These are phyloP conservation scores for Dreissena polymorpha DNA, from an alignment of 1,140 invertebrate genomes.

Conservation along the genomic window DNA sequence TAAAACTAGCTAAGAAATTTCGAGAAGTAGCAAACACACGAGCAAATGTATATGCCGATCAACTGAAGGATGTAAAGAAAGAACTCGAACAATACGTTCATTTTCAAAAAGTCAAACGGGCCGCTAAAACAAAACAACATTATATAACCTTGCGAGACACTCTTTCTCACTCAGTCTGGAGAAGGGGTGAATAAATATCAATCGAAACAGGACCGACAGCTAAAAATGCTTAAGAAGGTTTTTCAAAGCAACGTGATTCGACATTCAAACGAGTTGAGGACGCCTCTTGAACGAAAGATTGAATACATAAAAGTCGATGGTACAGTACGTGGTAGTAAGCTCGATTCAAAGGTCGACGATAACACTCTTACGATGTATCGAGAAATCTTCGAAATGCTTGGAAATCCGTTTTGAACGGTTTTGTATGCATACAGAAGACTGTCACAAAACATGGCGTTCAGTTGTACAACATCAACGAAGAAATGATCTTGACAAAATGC, in stretches of 20 bases:
- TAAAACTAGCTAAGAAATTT: conserved; percentile 15
- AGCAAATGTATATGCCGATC: background rate
- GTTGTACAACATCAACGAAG: too few relatives aligned
- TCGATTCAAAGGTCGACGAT: too few relatives aligned
- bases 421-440: too few relatives aligned
- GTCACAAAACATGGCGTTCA: too few relatives aligned
- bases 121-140: conserved; percentile 12
- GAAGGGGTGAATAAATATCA: background rate
- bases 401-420: too few relatives aligned
- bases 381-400: too few relatives aligned
- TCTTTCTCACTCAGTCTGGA: background rate
- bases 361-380: too few relatives aligned
- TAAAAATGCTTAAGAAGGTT: conserved; percentile 1
- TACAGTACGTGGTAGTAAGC: too few relatives aligned
- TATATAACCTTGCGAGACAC: conserved; percentile 6
- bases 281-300: too few relatives aligned
- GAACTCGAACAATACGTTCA: conserved; percentile 16
- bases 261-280: background rate
- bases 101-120: background rate
- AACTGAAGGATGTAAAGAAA: background rate
- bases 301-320: too few relatives aligned
- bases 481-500: too few relatives aligned
- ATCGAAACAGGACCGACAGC: background rate
- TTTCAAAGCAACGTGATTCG: conserved; percentile 2
- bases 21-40: conserved; percentile 10